Base-by-base conservation (phyloP, 2,888 invertebrate genomes). In the Hydriomena furcata region DNA sequence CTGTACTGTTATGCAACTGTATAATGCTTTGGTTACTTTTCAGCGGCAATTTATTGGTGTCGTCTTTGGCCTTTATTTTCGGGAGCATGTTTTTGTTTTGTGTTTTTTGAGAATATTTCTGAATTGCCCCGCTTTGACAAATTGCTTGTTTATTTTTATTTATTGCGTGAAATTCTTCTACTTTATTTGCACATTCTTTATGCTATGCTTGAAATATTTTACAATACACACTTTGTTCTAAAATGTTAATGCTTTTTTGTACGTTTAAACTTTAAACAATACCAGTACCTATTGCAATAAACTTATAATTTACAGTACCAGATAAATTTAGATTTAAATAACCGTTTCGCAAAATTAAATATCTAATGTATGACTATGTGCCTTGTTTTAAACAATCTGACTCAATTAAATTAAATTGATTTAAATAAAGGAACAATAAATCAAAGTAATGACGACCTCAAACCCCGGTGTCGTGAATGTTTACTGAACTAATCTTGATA, bases 1-100 rank as follows among this genome's bases (percentile, higher is more conserved):
- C 88, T 87, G 86, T 88, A 87, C 84, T 87, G 85, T 88, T 89
- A 84, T 89, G 88, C 88, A 88, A 87, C 84, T 85, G 87, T 86
- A 85, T 84, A 84, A 83, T 79, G 83, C 82, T 87, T 86, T 86
- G 83, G 84, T 88, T 86, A 86, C 86, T 88, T 88, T 87, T 88
- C 84, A 84, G 79, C 74, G 73, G 73, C 68, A 81, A 88, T 87
- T 89, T 88, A 88, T 84, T 72, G 74, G 70, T 71, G 79, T 75
- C 79, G 81, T 77, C 82, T 82, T 87, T 84, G 85, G 82, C 86
- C 84, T 88, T 84, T 87, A 84, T 86, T 86, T 82, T 82, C 73
- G 79, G 76, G 76, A 82, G 83, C 80, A 83, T 80, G 78, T 71
- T 79, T 79, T 73, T 71, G 78, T 78, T 78, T 74, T 73, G 76